phyloP scores from a whole-genome alignment of 2,113 vertebrate species.

The Lutjanus erythropterus region DNA sequence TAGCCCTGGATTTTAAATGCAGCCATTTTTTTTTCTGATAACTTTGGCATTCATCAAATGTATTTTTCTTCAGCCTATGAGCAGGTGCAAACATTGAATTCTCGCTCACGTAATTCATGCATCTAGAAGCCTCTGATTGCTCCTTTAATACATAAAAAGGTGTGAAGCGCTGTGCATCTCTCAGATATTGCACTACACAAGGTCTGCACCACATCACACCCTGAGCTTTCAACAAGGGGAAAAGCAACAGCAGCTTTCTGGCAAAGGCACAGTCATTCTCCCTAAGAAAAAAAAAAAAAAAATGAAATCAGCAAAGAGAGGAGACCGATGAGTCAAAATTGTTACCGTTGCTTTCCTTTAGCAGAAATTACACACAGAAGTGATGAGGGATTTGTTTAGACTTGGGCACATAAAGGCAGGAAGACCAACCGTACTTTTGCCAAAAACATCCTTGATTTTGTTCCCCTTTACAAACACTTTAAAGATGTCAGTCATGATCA shows the following conservation, averaged over 20 bases:
- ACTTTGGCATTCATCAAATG: slow-evolving; percentile 2
- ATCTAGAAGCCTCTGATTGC: slow-evolving; percentile 3
- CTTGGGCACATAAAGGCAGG: slow-evolving; percentile 48
- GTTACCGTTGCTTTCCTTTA: slow-evolving; percentile 71
- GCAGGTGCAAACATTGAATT: slow-evolving; percentile 40
- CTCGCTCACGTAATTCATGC: not conserved
- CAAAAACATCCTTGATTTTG: slow-evolving; percentile 71
- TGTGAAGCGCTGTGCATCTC: slow-evolving; percentile 63
- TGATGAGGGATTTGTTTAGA: slow-evolving; percentile 47
- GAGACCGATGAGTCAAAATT: slow-evolving; percentile 29
- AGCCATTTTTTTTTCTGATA: slow-evolving; percentile 27
- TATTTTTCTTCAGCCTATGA: slow-evolving; percentile 29
- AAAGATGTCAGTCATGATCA: slow-evolving; percentile 65
- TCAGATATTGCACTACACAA: slow-evolving; percentile 78
- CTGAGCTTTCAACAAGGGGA: slow-evolving; percentile 58
- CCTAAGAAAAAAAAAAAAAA: not conserved
- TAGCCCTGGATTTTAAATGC: slow-evolving; percentile 27
- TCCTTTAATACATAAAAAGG: slow-evolving; percentile 16
- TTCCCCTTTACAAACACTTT: slow-evolving; percentile 60
- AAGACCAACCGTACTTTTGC: slow-evolving; percentile 79
- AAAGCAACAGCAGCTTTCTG: slow-evolving; percentile 78
- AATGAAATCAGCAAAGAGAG: slow-evolving; percentile 7
- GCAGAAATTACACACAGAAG: slow-evolving; percentile 52
- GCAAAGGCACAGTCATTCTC: slow-evolving; percentile 75
- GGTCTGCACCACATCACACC: slow-evolving; percentile 60